Conservation (phyloP, 2,113 vertebrate species). For the Arenaria interpres region DNA sequence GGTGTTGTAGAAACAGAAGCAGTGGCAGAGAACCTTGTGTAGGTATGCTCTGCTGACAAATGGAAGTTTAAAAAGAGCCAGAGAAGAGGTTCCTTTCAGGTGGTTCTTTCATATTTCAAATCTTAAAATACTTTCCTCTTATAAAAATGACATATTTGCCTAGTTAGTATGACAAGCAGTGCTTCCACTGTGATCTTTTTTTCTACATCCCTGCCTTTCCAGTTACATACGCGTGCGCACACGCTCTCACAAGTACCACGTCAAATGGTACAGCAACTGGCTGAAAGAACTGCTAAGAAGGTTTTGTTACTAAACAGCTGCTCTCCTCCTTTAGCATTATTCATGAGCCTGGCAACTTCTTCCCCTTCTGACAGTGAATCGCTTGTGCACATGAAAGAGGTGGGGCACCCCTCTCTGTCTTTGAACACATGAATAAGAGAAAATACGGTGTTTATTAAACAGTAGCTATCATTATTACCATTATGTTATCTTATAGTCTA, state of each 20-base stretch:
- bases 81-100: background rate
- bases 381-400: conserved; percentile 47
- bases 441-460: background rate
- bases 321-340: conserved; percentile 23
- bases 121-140: background rate
- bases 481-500: conserved; percentile 17
- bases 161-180: background rate
- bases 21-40: background rate
- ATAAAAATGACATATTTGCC: background rate
- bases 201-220: background rate
- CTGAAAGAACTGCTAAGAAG: conserved; percentile 34
- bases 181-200: background rate
- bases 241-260: background rate
- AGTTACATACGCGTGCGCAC: accelerated
- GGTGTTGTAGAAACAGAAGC: background rate
- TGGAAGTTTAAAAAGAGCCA: background rate
- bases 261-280: conserved; percentile 20
- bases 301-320: conserved; percentile 59
- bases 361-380: conserved; percentile 36
- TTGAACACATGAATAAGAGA: background rate
- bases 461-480: background rate
- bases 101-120: background rate
- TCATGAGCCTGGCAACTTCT: conserved; percentile 52
- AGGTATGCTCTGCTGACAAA: background rate
- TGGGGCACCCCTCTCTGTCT: conserved; percentile 8